phyloP scores from a whole-genome alignment of 2,888 invertebrate genomes.

The Clepsis dumicolana region DNA sequence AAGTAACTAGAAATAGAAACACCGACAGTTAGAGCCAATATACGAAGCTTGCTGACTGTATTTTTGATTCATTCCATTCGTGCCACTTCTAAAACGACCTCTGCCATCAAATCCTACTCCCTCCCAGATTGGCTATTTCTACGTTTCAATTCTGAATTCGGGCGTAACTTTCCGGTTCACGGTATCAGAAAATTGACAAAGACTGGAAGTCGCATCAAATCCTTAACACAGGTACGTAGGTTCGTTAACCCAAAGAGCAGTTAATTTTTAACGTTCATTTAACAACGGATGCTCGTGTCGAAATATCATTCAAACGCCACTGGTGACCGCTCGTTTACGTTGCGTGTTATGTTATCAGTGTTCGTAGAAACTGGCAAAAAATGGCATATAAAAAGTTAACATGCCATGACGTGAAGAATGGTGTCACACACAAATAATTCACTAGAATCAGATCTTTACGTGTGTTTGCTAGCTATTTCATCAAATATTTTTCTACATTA shows the following conservation, averaged over 20 bases:
- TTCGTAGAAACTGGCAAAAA: slow-evolving; percentile 7
- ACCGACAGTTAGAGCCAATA: too few species aligned
- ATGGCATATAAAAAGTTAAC: slow-evolving; percentile 10
- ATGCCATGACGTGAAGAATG: background rate
- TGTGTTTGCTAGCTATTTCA: background rate
- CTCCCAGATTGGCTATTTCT: background rate
- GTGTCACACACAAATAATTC: background rate
- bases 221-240: slow-evolving; percentile 18
- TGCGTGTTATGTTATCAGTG: slow-evolving; percentile 6
- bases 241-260: slow-evolving; percentile 31
- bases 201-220: slow-evolving; percentile 20
- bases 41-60: background rate
- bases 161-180: slow-evolving; percentile 21
- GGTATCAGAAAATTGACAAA: slow-evolving; percentile 33
- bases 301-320: slow-evolving; percentile 24
- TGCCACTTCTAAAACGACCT: background rate
- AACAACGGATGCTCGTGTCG: slow-evolving; percentile 32
- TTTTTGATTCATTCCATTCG: background rate
- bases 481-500: too few species aligned
- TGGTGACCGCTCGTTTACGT: slow-evolving; percentile 1
- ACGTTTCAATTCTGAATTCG: slow-evolving; percentile 6
- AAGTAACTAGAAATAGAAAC: too few species aligned
- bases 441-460: background rate
- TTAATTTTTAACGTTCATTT: slow-evolving; percentile 18
- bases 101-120: background rate